Percentiles rank a stretch among this genome's conserved stretches.
Evolutionary conservation across 2,888 invertebrate species (phyloP).

Genomic region (Leptinotarsa haldemani): DNA sequence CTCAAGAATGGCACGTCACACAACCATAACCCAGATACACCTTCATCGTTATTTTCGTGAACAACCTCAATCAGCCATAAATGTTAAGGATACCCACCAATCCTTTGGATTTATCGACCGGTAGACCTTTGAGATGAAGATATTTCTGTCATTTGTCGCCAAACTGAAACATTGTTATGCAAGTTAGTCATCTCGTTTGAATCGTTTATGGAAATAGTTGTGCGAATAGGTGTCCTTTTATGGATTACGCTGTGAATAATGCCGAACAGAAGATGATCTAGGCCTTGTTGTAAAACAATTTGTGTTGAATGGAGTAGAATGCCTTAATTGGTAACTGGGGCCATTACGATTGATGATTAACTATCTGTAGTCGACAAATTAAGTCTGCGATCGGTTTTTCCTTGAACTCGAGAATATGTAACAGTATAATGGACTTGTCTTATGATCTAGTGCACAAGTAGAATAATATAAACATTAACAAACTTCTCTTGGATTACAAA

Average conservation of each 20-base stretch:
- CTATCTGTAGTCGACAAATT: conserved; percentile 17
- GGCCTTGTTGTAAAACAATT: conserved; percentile 24
- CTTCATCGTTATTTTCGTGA: conserved; percentile 8
- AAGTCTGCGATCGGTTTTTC: conserved; percentile 16
- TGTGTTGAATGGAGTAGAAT: conserved; percentile 15
- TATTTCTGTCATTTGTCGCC: conserved; percentile 27
- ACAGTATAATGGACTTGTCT: conserved; percentile 10
- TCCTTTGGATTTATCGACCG: conserved; percentile 19
- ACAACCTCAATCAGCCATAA: conserved; percentile 8
- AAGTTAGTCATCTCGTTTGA: conserved; percentile 16
- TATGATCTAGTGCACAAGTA: not conserved
- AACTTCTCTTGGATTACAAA: no score
- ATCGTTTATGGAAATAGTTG: conserved; percentile 26
- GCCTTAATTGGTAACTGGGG: conserved; percentile 25
- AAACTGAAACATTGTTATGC: conserved; percentile 24
- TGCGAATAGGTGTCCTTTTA: conserved; percentile 24
- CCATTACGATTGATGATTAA: conserved; percentile 22
- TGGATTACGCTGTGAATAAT: conserved; percentile 7
- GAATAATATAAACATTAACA: not conserved
- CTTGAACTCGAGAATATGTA: conserved; percentile 13
- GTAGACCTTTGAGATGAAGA: conserved; percentile 24
- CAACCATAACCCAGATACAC: conserved; percentile 8
- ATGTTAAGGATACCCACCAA: conserved; percentile 19
- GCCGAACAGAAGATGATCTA: conserved; percentile 22
- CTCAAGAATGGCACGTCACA: no score